Evolutionary conservation across 2,113 vertebrate species (phyloP).

Genomic region (Anolis carolinensis): DNA sequence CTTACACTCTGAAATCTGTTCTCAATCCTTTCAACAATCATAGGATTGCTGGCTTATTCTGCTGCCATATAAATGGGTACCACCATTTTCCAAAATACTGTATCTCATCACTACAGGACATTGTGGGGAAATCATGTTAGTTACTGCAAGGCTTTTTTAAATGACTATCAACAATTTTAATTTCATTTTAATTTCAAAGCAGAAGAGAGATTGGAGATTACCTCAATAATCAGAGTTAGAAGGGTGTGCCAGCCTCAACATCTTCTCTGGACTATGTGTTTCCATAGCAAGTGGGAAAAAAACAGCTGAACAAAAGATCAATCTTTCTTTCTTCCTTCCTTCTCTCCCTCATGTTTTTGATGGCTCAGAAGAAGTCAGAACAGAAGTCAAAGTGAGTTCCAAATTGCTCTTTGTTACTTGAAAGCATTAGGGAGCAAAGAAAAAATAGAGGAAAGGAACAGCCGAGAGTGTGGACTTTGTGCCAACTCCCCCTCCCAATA

Average conservation of each 20-base stretch:
- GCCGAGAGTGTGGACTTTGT: constrained; percentile 33
- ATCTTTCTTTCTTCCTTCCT: not conserved
- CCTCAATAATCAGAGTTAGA: not conserved
- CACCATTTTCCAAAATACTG: not conserved
- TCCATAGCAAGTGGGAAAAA: constrained; percentile 1
- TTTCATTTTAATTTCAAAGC: not conserved
- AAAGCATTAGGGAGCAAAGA: constrained; percentile 41
- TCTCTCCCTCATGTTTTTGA: constrained; percentile 26
- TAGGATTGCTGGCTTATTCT: not conserved
- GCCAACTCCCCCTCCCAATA: constrained; percentile 55
- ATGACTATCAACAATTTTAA: not conserved
- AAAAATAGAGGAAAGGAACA: constrained; percentile 31
- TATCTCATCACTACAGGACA: not conserved
- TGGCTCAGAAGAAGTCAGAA: constrained; percentile 27
- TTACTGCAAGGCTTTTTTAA: not conserved
- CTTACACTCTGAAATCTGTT: not conserved
- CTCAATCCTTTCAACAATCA: not conserved
- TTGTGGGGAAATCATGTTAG: not conserved
- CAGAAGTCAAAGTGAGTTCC: constrained; percentile 26
- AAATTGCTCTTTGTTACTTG: constrained; percentile 36
- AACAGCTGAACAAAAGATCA: not conserved
- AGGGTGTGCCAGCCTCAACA: not conserved
- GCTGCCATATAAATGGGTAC: not conserved
- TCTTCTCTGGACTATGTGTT: not conserved
- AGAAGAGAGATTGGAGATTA: not conserved